Evolutionary conservation across 2,797 vertebrate species (phyloP).

Genomic region (Liasis olivaceus): DNA sequence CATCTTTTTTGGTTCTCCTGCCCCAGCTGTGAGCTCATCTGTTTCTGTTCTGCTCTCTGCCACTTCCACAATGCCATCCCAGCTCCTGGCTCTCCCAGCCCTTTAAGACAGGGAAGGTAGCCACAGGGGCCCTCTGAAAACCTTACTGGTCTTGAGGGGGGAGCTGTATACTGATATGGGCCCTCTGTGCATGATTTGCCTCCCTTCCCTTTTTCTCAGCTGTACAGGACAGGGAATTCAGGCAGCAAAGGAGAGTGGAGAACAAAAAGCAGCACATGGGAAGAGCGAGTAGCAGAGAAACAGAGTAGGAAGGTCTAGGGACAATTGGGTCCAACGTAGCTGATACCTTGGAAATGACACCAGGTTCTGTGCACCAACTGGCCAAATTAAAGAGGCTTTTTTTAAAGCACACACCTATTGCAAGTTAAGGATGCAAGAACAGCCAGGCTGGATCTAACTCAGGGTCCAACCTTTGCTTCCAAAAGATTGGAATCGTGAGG

Average conservation of each 20-base stretch:
- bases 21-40: not conserved
- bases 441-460: not conserved
- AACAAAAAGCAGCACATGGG: not conserved
- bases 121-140: not conserved
- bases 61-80: not conserved
- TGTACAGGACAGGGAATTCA: not conserved
- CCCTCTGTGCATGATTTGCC: not conserved
- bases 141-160: not conserved
- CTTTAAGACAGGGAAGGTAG: too few relatives aligned
- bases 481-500: not conserved
- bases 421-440: too few relatives aligned
- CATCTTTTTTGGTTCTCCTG: not conserved
- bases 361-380: not conserved
- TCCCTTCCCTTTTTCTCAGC: not conserved
- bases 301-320: not conserved
- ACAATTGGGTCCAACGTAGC: too few relatives aligned
- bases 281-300: not conserved
- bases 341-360: too few relatives aligned
- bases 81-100: not conserved
- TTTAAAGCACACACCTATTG: not conserved
- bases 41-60: not conserved
- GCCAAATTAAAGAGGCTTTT: not conserved
- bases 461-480: not conserved
- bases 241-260: not conserved
- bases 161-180: not conserved